Base-by-base conservation (phyloP, 2,113 vertebrate genomes). In the Lucifuga dentata region DNA sequence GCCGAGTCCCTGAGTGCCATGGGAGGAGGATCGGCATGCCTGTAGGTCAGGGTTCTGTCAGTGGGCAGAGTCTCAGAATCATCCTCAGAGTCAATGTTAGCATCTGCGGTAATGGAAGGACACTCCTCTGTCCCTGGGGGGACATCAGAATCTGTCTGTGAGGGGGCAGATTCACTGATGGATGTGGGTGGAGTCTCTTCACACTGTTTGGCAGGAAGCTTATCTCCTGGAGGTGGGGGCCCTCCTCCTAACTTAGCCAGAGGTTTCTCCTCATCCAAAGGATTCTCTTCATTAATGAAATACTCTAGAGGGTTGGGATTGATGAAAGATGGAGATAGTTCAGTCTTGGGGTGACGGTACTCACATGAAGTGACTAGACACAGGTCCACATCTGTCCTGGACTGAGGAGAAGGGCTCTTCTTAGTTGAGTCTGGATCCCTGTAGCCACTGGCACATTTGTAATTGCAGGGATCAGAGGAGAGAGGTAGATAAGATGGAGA, bases 1-100 rank as follows among this genome's bases (percentile, higher is more conserved):
- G 95, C 95, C 2, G 90, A 90, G 81, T 98, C 97, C 76, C 93
- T 96, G 80, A 95, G 81, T 0, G 93, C 90, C 44, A 92, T 88
- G 0, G 97, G 97, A 0, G 93, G 94, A 0, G 97, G 97, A 46
- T 99, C 97, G 15, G 92, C 93, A 59, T 97, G 95, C 66, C 95
- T 95, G 90, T 95, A 97, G 0, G 95, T 96, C 80, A 99, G 91
- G 0, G 97, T 98, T 88, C 95, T 97, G 90, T 99, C 97, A 0
- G 97, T 97, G 0, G 97, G 97, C 58, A 99, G 93, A 52, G 97
- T 99, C 89, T 99, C 97, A 0, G 97, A 98, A 70, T 99, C 97
- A 20, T 99, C 97, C 85, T 99, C 97, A 0, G 97, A 99, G 86
- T 99, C 97, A 40, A 99, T 98, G 73, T 98, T 98, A 49, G 96